Evolutionary conservation across 2,797 vertebrate genomes (phyloP), one percentile per base, ranked within the genome.

Genomic region (Tamandua tetradactyla): DNA sequence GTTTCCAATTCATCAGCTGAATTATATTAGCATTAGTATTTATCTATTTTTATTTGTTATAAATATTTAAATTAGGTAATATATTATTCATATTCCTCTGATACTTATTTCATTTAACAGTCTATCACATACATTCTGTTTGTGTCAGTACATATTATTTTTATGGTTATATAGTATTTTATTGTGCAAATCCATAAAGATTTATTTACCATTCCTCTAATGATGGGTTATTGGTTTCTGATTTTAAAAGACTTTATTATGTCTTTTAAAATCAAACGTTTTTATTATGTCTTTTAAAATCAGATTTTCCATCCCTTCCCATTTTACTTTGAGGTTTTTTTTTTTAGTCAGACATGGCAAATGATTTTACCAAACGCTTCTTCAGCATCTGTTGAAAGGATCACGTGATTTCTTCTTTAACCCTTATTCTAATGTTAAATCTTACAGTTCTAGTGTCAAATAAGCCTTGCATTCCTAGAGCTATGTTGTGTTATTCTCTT

Each of bases 41-140:
- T 74, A 23, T 89, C 91, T 95, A 44, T 49, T 91, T 93, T 94
- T 76, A 94, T 71, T 81, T 40, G 57, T 79, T 62, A 64, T 74
- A 57, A 74, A 78, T 78, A n/a, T 94, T 95, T 88, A 17, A 92
- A 68, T 79, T 22, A 17, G 6, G 1, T 89, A n/a, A n/a, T 78
- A 5, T 40, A 40, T 87, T 62, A 81, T 93, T 76, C 85, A 87
- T 62, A 27, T 18, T 32, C 35, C 80, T 47, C 84, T 55, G 44
- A 90, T 69, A 37, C 55, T 76, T 20, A 6, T 18, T 57, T 49
- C 27, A 17, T 47, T 93, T 7, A 35, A 25, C 66, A 37, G 44
- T 44, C 35, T 10, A 57, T 49, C 18, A 0, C 35, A 47, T 71
- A 23, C 32, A 68, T 61, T 40, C 59, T 55, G 30, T 68, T 59